Base-by-base conservation (phyloP, 1,140 invertebrate species). In the Drosophila ficusphila region DNA sequence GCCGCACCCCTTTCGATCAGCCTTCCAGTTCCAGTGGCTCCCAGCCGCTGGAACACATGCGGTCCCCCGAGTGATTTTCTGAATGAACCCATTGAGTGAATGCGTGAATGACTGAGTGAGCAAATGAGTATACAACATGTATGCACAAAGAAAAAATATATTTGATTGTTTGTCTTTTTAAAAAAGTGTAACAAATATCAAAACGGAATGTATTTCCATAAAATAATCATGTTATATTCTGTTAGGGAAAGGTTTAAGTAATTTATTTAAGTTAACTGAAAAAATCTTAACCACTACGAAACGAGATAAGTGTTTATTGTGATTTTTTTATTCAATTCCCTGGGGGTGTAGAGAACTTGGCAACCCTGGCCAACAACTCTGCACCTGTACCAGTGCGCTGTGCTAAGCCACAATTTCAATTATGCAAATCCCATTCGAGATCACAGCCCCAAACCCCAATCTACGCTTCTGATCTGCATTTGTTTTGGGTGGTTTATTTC, bases 341-440 rank as follows among this genome's bases (percentile, higher is more conserved):
- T 44, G 29, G 11, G 12, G 34, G 34, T 11, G 47, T 4, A 2
- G 38, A 7, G 6, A 11, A 12, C 19, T 5, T 29, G 49, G 12
- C 74, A 77, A 78, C 79, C 54, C 79, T 85, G 67, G 41, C 39
- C 42, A 34, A 12, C 54, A 56, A 54, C 52, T 34, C 36, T 61
- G 42, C n/a, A 9, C 27, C 19, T 64, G 60, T 83, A 88, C 82
- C 83, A 89, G 82, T 76, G 57, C 56, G 25, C 29, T 16, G 14
- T 11, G 4, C 29, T 21, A 67, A 57, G 49, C 53, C 58, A 78
- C 27, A 36, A 57, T 60, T 52, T 65, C 68, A 78, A 78, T 78
- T 88, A 88, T 88, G 82, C 82, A 88, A 88, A 88, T 88, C 67
- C 71, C 65, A 85, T 65, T 71, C 64, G 79, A 64, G 75, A 60